Base-by-base conservation (phyloP, 2,888 invertebrate species). In the Selenia dentaria region DNA sequence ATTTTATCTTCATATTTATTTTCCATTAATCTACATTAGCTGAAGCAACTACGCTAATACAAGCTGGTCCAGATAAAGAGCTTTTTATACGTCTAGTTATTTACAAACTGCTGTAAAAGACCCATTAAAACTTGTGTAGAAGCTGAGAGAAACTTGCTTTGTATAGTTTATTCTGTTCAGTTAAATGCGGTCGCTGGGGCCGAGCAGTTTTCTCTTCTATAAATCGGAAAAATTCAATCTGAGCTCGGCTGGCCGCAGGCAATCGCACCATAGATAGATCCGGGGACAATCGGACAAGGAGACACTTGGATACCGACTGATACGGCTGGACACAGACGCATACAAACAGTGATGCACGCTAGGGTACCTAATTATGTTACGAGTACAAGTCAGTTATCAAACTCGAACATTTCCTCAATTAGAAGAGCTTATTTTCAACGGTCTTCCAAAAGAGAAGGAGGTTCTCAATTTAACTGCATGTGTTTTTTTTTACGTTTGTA, bases 201-300 rank as follows among this genome's bases (percentile, higher is more conserved):
- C n/a, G n/a, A n/a, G n/a, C 12, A 11, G 14, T 22, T 29, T 32
- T 22, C 29, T 39, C 28, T 1, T 14, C 34, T 31, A 34, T 31
- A 31, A 24, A 47, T 37, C 32, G 47, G 47, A 47, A 36, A 47
- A 47, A 41, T 33, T 41, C 41, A 47, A 47, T 47, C 41, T 41
- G 16, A 37, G 41, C 47, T 40, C 35, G 20, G 14, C 36, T 41
- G 47, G 22, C 36, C 31, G 32, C 27, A 26, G 36, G 32, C 47
- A 20, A 40, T 40, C 35, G 11, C 29, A 42, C 35, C 11, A 35
- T 22, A 6, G 13, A 13, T 6, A 16, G 12, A 28, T 38, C 33
- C 16, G 6, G 10, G 9, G 11, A 1, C 27, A 27, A 20, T 22
- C 3, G 24, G 12, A 22, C 4, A 39, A 10, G 9, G 22, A 12